Conservation (phyloP, 2,797 vertebrate species). For the Acanthis flammea region DNA sequence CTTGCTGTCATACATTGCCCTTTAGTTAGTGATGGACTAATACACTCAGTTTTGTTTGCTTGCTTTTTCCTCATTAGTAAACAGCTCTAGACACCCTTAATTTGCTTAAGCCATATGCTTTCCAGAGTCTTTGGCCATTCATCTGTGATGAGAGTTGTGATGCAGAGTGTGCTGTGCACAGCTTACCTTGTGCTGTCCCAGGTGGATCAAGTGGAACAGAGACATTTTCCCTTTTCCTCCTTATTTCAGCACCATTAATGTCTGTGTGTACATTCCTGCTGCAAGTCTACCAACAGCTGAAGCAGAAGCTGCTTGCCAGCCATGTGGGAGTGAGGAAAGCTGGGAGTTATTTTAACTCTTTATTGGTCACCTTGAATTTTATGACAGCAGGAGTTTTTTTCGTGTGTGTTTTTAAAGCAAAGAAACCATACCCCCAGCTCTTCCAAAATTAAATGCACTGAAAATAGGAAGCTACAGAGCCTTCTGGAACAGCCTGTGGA, state of each 20-base stretch:
- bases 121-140: not conserved
- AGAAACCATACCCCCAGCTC: not conserved
- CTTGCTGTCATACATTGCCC: slow-evolving; percentile 22
- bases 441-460: not conserved
- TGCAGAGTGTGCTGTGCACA: not conserved
- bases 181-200: not conserved
- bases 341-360: slow-evolving; percentile 4
- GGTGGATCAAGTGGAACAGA: not conserved
- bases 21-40: slow-evolving; percentile 46
- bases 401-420: not conserved
- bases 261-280: not conserved
- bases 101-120: slow-evolving; percentile 50
- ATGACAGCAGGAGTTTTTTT: not conserved
- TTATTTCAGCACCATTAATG: not conserved
- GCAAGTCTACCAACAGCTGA: not conserved
- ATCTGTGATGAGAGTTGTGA: not conserved
- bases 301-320: not conserved
- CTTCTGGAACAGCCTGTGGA: not conserved
- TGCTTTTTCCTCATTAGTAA: slow-evolving; percentile 31
- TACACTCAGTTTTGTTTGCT: slow-evolving; percentile 34
- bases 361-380: not conserved
- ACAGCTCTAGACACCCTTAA: not conserved
- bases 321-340: not conserved
- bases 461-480: not conserved
- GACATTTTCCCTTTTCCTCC: not conserved